Conservation (phyloP, 2,113 vertebrate genomes). For the Numida meleagris region DNA sequence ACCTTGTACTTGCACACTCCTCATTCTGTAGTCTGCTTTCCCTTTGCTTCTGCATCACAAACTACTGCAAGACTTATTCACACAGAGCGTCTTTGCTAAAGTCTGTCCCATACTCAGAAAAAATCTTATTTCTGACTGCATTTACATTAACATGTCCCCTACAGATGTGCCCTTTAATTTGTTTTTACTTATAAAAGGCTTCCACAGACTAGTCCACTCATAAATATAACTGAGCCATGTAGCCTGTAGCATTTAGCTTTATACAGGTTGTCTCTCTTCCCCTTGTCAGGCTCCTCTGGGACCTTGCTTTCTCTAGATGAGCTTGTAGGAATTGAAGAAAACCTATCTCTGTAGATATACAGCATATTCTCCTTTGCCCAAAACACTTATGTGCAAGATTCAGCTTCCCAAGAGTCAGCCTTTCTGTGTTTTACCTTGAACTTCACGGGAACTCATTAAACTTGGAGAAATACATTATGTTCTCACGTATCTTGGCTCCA, state of each 20-base stretch:
- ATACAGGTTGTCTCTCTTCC: background rate
- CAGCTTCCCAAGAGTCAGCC: background rate
- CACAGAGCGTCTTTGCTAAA: background rate
- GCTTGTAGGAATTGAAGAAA: background rate
- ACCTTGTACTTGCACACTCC: background rate
- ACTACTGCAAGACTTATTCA: background rate
- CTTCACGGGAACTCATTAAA: background rate
- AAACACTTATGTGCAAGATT: background rate
- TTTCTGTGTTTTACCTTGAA: constrained; percentile 8
- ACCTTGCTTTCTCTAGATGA: rapidly evolving
- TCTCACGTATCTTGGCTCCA: background rate
- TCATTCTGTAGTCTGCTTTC: background rate
- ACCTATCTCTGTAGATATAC: background rate
- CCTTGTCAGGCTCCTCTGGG: background rate
- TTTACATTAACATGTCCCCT: background rate
- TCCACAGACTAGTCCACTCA: background rate
- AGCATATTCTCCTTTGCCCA: background rate
- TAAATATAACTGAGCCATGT: background rate
- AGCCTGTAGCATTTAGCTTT: background rate
- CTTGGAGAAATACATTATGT: background rate
- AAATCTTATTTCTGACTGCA: background rate
- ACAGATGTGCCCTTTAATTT: background rate
- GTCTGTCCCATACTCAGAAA: background rate
- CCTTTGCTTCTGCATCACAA: background rate
- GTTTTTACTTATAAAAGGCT: background rate